Percentiles rank a stretch among this genome's conserved stretches.
phyloP scores from a whole-genome alignment of 2,797 vertebrate species.

The Acanthiza pusilla region DNA sequence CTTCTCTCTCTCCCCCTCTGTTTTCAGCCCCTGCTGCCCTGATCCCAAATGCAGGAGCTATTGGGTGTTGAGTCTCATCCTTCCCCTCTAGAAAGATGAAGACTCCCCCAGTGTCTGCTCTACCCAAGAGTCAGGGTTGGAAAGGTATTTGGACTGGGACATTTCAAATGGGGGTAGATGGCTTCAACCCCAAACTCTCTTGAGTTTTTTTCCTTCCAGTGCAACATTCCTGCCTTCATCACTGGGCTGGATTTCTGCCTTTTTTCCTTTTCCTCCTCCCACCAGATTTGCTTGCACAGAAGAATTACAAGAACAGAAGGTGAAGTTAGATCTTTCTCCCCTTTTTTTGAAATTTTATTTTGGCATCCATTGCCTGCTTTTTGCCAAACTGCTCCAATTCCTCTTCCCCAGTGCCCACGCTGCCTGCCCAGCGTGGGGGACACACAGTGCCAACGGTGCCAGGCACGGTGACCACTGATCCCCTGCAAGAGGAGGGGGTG shows the following conservation, averaged over 20 bases:
- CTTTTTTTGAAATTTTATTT: not conserved
- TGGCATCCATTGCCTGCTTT: constrained; percentile 34
- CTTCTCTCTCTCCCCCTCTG: not conserved
- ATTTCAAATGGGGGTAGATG: not conserved
- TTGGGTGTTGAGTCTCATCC: not conserved
- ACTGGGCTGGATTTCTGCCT: constrained; percentile 16
- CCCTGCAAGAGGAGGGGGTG: not conserved
- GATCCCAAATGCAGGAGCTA: not conserved
- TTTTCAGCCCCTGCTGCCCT: not conserved
- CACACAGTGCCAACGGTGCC: too few species aligned
- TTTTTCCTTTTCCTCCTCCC: constrained; percentile 28
- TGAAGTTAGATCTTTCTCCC: constrained; percentile 42
- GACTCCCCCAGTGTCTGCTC: not conserved
- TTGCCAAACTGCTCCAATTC: constrained; percentile 15
- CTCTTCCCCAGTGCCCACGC: constrained; percentile 56
- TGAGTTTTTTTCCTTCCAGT: not conserved
- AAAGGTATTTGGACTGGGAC: not conserved
- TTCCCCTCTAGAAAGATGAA: not conserved
- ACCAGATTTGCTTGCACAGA: constrained; percentile 16
- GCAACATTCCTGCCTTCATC: not conserved
- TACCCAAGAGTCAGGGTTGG: not conserved
- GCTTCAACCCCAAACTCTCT: not conserved
- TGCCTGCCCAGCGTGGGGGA: not conserved
- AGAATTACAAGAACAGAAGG: constrained; percentile 61
- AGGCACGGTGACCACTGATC: not conserved